phyloP scores from a whole-genome alignment of 2,888 invertebrate species.

The Abrostola tripartita region DNA sequence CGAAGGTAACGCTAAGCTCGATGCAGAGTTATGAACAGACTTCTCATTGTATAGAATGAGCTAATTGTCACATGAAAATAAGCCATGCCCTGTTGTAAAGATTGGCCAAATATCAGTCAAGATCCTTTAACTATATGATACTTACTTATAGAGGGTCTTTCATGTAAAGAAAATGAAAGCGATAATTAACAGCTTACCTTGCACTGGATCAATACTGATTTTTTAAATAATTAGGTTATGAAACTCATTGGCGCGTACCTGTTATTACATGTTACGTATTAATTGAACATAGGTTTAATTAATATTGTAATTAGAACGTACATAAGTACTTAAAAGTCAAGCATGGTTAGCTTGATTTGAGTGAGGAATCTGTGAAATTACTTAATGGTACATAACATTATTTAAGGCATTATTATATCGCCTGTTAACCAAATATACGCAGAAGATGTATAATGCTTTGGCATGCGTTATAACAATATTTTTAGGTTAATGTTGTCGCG shows the following conservation, averaged over 20 bases:
- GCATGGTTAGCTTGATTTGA: slow-evolving; percentile 13
- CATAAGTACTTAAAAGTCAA: slow-evolving; percentile 25
- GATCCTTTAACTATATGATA: no score
- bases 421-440: no score
- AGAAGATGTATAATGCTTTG: no score
- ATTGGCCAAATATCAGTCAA: no score
- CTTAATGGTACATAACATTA: not conserved
- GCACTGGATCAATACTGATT: slow-evolving; percentile 6
- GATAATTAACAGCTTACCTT: not conserved
- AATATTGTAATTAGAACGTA: slow-evolving; percentile 33
- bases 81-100: not conserved
- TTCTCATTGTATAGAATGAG: no score
- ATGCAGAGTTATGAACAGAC: not conserved
- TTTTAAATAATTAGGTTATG: slow-evolving; percentile 49
- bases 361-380: slow-evolving; percentile 13
- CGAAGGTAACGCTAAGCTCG: not conserved
- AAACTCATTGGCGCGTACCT: slow-evolving; percentile 39
- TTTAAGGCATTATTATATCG: no score
- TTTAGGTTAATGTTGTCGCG: no score
- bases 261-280: slow-evolving; percentile 46
- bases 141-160: not conserved
- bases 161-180: not conserved
- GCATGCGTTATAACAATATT: no score
- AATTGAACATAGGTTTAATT: slow-evolving; percentile 44
- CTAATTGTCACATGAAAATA: not conserved